A percentile compares a stretch with the other conserved stretches of the same genome.
phyloP scores from a whole-genome alignment of 2,797 vertebrate genomes.

The Sebastes kiyomatsui region DNA sequence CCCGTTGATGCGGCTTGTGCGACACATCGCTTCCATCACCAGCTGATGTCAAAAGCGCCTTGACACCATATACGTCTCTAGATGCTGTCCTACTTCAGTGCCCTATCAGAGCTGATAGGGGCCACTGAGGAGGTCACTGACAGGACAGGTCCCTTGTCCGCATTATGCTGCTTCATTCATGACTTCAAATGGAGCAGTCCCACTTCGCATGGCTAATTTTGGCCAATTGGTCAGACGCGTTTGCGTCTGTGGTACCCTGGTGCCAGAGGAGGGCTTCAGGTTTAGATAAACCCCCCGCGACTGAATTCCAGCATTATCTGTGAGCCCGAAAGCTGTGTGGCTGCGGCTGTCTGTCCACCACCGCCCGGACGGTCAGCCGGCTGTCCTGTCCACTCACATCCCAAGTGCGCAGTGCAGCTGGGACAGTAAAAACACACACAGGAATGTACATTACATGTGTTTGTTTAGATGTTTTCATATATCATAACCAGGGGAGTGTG shows the following conservation, averaged over 20 bases:
- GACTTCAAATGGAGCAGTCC: constrained; percentile 78
- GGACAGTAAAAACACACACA: constrained; percentile 50
- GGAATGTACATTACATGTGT: constrained; percentile 65
- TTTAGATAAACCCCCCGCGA: constrained; percentile 76
- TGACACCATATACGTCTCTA: constrained; percentile 56
- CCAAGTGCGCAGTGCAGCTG: constrained; percentile 26
- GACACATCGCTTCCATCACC: constrained; percentile 47
- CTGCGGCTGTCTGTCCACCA: constrained; percentile 55
- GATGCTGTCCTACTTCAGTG: constrained; percentile 48
- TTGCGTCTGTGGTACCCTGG: constrained; percentile 61
- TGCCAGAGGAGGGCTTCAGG: constrained; percentile 74
- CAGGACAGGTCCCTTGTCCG: constrained; percentile 33
- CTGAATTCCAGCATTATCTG: constrained; percentile 81
- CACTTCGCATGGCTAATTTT: constrained; percentile 80
- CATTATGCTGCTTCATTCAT: constrained; percentile 49
- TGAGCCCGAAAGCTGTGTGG: constrained; percentile 53
- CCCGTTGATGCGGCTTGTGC: constrained; percentile 27
- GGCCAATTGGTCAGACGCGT: constrained; percentile 71
- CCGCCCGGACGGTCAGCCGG: constrained; percentile 25
- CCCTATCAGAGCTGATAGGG: constrained; percentile 69
- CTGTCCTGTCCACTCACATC: constrained; percentile 41
- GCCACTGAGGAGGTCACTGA: constrained; percentile 66
- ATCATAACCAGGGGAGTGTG: constrained; percentile 52
- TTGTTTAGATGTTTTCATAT: constrained; percentile 50
- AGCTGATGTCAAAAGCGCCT: constrained; percentile 30